phyloP scores from a whole-genome alignment of 1,140 invertebrate species.

The Bombus vancouverensis region DNA sequence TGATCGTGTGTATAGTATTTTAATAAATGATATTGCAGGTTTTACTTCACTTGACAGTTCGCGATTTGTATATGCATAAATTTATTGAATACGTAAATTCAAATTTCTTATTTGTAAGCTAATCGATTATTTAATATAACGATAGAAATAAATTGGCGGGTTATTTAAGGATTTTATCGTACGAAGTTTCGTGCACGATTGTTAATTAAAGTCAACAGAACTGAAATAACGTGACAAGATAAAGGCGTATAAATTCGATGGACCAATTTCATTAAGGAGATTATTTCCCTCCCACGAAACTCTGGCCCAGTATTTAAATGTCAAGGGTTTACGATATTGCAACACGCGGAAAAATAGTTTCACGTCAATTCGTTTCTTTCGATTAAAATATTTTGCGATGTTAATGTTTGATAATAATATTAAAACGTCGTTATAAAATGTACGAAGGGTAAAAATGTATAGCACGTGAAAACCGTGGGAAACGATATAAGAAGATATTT shows the following conservation, averaged over 20 bases:
- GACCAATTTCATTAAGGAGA: conserved; percentile 8
- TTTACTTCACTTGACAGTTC: too few relatives aligned
- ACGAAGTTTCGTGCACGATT: too few relatives aligned
- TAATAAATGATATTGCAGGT: too few relatives aligned
- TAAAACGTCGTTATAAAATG: background rate
- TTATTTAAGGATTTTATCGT: background rate
- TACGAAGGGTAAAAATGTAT: background rate
- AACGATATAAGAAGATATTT: background rate
- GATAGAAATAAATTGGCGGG: background rate
- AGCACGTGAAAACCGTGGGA: background rate
- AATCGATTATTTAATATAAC: background rate
- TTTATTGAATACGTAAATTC: too few relatives aligned
- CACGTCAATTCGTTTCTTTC: background rate
- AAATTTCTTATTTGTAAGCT: background rate
- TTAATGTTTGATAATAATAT: background rate
- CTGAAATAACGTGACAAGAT: background rate
- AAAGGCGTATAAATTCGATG: background rate
- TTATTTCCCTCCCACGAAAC: background rate
- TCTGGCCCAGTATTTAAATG: conserved; percentile 31
- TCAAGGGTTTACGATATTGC: conserved; percentile 13
- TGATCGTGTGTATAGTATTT: too few relatives aligned
- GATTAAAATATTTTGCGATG: background rate
- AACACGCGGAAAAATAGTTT: conserved; percentile 3
- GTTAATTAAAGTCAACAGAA: conserved; percentile 2
- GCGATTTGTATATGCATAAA: too few relatives aligned